Evolutionary conservation across 30 jellyfish, hydroid and myxozoan genomes (phyloP).

Genomic region (Chrysaora quinquecirrha): DNA sequence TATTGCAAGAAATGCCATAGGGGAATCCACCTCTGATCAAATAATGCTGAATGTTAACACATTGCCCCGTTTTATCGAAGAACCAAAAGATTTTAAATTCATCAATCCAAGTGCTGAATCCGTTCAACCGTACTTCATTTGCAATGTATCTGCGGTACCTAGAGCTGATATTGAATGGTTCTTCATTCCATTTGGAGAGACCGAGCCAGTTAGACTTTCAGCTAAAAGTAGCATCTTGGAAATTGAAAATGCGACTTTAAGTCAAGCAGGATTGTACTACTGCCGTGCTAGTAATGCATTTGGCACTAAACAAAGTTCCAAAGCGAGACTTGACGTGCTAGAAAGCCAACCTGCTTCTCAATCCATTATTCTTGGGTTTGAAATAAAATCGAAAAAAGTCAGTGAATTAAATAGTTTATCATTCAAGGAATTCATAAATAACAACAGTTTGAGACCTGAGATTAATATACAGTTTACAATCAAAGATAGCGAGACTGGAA

Average conservation of each 20-base stretch:
- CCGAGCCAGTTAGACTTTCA: not conserved
- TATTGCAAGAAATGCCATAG: constrained; percentile 4
- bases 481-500: not conserved
- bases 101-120: not conserved
- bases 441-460: not conserved
- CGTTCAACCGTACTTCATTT: constrained; percentile 3
- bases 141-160: constrained; percentile 47
- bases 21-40: not conserved
- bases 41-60: not conserved
- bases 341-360: constrained; percentile 1
- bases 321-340: constrained; percentile 44
- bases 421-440: not conserved
- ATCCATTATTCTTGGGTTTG: not conserved
- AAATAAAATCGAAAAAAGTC: not conserved
- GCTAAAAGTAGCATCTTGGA: not conserved
- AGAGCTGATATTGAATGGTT: constrained; percentile 24
- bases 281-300: constrained; percentile 45
- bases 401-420: not conserved
- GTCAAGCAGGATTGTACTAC: constrained; percentile 27
- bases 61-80: not conserved
- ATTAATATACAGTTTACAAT: not conserved
- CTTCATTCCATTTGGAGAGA: constrained; percentile 5
- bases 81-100: not conserved
- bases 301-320: constrained; percentile 18
- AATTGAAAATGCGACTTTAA: not conserved